Evolutionary conservation across 2,113 vertebrate species (phyloP), one percentile per base, ranked within the genome.

Genomic region (Phaethon lepturus): DNA sequence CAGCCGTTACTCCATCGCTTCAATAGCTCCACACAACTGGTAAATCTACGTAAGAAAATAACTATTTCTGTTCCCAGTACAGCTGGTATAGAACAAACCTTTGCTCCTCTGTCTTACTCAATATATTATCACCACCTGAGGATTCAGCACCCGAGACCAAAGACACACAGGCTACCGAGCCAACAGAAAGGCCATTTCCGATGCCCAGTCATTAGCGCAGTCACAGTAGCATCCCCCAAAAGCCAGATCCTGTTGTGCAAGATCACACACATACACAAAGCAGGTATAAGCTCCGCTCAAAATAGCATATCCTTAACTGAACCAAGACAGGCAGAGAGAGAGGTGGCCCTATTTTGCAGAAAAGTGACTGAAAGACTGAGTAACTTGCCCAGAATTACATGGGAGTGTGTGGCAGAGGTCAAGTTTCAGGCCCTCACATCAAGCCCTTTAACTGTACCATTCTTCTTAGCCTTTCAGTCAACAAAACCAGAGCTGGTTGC

Each of bases 131-230:
- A 2, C 35, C 45, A 20, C 31, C 33, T n/a, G 12, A 63, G 25
- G 58, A 58, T 63, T 42, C 49, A 44, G 56, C 4, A 0, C 33
- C 64, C 17, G 38, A 76, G 56, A 47, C 28, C 0, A 1, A 62
- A 42, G 29, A 26, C 35, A 5, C 40, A n/a, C 20, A 33, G 8
- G 1, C 20, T 13, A 31, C 35, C 31, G 6, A 38, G 67, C 12
- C 59, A 44, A 3, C 5, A 28, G 47, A 53, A 55, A 50, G n/a
- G 24, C 26, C 9, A 3, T 15, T 22, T 22, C 80, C 84, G 24
- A 2, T 1, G 9, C 22, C 47, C 6, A 1, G 16, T 10, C 35
- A 1, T 20, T 31, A 13, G 73, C 4, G 10, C 38, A 4, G 55
- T 7, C 58, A 38, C 33, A 15, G 17, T 0, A 38, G 24, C 5